phyloP scores from a whole-genome alignment of 1,140 invertebrate genomes.

The Venturia canescens region DNA sequence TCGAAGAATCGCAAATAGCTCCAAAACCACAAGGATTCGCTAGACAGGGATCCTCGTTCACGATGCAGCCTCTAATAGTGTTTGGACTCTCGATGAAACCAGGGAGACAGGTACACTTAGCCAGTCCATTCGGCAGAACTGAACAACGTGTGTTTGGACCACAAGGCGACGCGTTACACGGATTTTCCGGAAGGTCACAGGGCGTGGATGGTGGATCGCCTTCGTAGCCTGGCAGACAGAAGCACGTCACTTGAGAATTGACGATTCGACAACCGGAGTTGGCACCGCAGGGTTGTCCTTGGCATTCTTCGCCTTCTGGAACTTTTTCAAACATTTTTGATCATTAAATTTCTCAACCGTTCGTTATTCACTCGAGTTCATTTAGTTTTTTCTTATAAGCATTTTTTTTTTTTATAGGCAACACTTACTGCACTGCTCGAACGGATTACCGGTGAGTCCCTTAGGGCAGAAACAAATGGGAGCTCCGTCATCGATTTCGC shows the following conservation, averaged over 20 bases:
- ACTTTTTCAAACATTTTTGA: slow-evolving; percentile 78
- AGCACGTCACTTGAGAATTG: slow-evolving; percentile 85
- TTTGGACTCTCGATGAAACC: slow-evolving; percentile 92
- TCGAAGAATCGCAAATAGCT: slow-evolving; percentile 87
- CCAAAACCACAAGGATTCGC: slow-evolving; percentile 88
- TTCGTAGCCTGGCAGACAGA: slow-evolving; percentile 92
- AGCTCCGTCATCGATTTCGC: slow-evolving; percentile 90
- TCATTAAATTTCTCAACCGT: slow-evolving; percentile 32
- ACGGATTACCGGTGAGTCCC: slow-evolving; percentile 93
- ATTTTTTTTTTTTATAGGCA: neutral
- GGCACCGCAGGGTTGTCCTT: slow-evolving; percentile 89
- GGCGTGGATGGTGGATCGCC: slow-evolving; percentile 86
- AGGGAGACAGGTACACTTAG: slow-evolving; percentile 90
- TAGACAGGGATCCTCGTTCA: slow-evolving; percentile 86
- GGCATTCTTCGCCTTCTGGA: slow-evolving; percentile 90
- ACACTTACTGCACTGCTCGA: slow-evolving; percentile 92
- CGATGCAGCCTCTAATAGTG: slow-evolving; percentile 89
- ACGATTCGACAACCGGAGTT: slow-evolving; percentile 88
- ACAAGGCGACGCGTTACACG: slow-evolving; percentile 90
- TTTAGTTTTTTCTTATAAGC: slow-evolving; percentile 5
- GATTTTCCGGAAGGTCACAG: slow-evolving; percentile 83
- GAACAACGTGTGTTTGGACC: slow-evolving; percentile 92
- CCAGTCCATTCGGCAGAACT: slow-evolving; percentile 87
- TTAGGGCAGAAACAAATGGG: slow-evolving; percentile 94
- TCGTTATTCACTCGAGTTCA: slow-evolving; percentile 25